phyloP scores from a whole-genome alignment of 2,797 vertebrate genomes.

The Sternarchorhynchus goeldii region DNA sequence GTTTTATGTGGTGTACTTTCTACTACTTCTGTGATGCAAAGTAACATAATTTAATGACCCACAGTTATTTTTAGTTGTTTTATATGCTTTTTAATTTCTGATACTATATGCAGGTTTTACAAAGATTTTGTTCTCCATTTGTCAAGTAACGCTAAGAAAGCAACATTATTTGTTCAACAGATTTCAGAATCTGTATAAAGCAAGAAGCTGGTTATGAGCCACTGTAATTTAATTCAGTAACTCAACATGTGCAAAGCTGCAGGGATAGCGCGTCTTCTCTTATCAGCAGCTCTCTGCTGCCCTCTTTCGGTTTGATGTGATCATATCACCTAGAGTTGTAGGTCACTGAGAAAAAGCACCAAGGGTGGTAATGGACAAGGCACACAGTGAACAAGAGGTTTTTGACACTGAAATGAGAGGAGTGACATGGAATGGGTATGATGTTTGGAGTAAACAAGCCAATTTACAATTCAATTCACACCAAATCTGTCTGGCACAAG shows the following conservation, averaged over 20 bases:
- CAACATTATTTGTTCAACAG: no score
- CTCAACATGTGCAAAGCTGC: constrained; percentile 9
- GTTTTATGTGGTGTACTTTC: no score
- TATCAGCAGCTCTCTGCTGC: constrained; percentile 58
- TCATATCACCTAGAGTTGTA: constrained; percentile 8
- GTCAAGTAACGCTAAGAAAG: no score
- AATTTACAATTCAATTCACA: constrained; percentile 3
- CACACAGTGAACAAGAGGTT: neutral
- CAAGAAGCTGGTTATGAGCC: neutral
- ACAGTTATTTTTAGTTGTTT: neutral
- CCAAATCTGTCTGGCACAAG: neutral
- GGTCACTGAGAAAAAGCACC: constrained; percentile 7
- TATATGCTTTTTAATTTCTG: neutral
- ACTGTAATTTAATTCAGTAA: constrained; percentile 22
- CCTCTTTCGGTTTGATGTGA: constrained; percentile 57
- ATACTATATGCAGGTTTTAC: neutral
- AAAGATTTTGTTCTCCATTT: no score
- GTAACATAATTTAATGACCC: neutral
- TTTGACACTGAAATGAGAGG: neutral
- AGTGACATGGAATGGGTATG: neutral
- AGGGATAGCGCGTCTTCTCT: neutral
- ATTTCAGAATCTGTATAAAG: neutral
- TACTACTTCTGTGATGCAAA: no score
- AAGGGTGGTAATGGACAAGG: neutral
- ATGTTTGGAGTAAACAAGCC: neutral